Evolutionary conservation across 2,113 vertebrate species (phyloP).

Genomic region (Halichoerus grypus): DNA sequence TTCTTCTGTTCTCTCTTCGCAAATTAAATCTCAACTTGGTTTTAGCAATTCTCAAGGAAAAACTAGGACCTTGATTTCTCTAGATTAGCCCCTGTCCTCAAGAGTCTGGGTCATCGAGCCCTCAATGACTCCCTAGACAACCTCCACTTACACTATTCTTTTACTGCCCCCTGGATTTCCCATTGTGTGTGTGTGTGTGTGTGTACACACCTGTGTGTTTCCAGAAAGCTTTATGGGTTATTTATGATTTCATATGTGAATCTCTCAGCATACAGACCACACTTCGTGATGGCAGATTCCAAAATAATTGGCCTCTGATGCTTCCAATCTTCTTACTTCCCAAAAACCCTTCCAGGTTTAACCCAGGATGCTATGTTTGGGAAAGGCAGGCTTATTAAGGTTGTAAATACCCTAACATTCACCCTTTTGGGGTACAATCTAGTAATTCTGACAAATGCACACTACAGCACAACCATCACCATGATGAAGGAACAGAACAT

Average conservation of each 20-base stretch:
- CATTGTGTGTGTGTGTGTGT: too few species aligned
- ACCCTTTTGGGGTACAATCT: neutral
- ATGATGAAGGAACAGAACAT: neutral
- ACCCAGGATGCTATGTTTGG: neutral
- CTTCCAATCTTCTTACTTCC: neutral
- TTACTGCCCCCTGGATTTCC: neutral
- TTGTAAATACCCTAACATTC: neutral
- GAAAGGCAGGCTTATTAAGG: neutral
- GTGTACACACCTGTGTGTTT: neutral
- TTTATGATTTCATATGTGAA: neutral
- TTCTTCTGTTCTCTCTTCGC: neutral
- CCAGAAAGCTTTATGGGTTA: neutral
- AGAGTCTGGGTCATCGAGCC: neutral
- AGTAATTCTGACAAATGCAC: neutral
- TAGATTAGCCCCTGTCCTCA: neutral
- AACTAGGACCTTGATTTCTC: neutral
- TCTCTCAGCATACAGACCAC: neutral
- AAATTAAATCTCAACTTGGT: constrained; percentile 12
- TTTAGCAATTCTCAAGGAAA: neutral
- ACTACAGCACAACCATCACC: neutral
- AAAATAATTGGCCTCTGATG: neutral
- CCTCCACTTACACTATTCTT: neutral
- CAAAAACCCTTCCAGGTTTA: neutral
- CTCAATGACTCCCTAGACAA: neutral
- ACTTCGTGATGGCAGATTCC: neutral